phyloP scores from a whole-genome alignment of 2,888 invertebrate species.

The Oithona nana region DNA sequence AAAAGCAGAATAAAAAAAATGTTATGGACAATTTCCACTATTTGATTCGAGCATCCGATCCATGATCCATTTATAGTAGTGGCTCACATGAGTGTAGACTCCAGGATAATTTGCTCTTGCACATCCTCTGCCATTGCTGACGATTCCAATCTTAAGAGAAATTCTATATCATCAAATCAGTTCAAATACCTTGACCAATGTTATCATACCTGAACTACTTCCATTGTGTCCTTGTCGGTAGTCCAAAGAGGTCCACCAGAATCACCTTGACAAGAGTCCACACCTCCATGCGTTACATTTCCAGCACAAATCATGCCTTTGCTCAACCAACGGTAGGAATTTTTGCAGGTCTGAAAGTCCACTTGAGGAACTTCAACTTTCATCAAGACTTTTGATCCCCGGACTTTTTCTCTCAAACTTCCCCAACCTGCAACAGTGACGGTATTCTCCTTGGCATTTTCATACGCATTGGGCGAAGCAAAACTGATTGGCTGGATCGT shows the following conservation, averaged over 20 bases:
- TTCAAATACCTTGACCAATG: too few species aligned
- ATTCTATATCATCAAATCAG: not conserved
- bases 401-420: not conserved
- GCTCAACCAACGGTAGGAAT: not conserved
- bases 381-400: not conserved
- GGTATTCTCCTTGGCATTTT: not conserved
- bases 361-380: not conserved
- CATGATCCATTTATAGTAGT: not conserved
- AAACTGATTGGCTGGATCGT: not conserved
- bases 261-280: constrained; percentile 2
- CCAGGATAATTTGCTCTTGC: not conserved
- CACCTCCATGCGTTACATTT: not conserved
- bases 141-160: not conserved
- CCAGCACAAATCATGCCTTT: not conserved
- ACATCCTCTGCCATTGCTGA: not conserved
- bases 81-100: not conserved
- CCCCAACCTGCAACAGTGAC: not conserved
- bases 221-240: not conserved
- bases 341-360: not conserved
- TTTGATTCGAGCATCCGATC: not conserved
- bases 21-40: too few species aligned
- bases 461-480: not conserved
- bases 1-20: too few species aligned
- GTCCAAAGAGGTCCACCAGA: not conserved
- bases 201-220: not conserved